Base-by-base conservation (phyloP, 2,113 vertebrate genomes). In the Castor canadensis region DNA sequence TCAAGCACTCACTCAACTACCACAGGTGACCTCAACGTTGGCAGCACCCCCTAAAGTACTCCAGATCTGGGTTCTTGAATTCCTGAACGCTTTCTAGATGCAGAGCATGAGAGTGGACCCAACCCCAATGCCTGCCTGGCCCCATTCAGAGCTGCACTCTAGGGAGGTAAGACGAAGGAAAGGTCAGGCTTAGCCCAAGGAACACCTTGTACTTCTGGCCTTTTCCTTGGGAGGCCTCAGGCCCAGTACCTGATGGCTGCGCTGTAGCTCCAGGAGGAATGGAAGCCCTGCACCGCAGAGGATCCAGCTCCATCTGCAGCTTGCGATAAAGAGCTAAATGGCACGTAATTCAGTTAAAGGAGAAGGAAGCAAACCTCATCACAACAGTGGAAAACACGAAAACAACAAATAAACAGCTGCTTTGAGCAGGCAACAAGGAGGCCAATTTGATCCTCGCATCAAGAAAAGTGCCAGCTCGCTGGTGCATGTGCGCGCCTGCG, bases 371-470 rank as follows among this genome's bases (percentile, higher is more conserved):
- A 97, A 97, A 97, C 75, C 97, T 97, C 98, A 97, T 95, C 97
- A 97, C 84, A 95, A 96, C 40, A 96, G 96, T 49, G 16, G 93
- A 97, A 98, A 94, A 97, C 98, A 96, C 0, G 0, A 97, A 97
- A 97, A 92, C 98, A 98, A 98, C 98, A 98, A 98, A 98, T 97
- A 98, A 97, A 95, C 98, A 98, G 98, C 97, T 98, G 98, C 96
- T 97, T 97, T 96, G 95, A 96, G 83, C 95, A 58, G 75, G 94
- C 96, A 95, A 96, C 87, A 87, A 97, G 96, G 92, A 28, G 77
- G 97, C 97, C 96, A 87, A 93, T 98, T 98, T 97, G 94, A 95
- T 96, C 94, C 86, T 91, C 92, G 71, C 89, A 95, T 95, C 95
- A 95, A 97, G 97, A 92, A 92, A 97, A 96, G 86, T 91, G 95